Conservation (phyloP, 2,113 vertebrate species). For the Mola mola region DNA sequence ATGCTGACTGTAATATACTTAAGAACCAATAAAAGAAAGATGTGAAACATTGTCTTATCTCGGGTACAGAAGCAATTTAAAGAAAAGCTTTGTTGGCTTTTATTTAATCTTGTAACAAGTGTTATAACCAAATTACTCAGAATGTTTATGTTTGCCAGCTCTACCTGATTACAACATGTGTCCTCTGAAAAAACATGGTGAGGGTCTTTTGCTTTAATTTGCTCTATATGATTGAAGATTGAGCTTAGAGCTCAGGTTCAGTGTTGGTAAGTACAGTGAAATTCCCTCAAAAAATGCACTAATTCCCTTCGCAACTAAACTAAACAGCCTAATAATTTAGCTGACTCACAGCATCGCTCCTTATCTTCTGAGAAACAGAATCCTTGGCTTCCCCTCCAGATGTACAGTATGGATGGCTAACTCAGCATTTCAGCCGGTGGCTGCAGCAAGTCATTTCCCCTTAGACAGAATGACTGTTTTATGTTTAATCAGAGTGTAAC, state of each 20-base stretch:
- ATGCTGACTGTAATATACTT: neutral
- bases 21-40: neutral
- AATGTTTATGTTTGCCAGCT: too few relatives aligned
- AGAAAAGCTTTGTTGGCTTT: neutral
- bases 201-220: too few relatives aligned
- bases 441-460: slow-evolving; percentile 46
- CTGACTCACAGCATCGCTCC: slow-evolving; percentile 14
- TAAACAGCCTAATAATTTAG: neutral
- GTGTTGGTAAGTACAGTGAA: too few relatives aligned
- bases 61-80: too few relatives aligned
- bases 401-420: slow-evolving; percentile 35
- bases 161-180: too few relatives aligned
- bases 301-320: neutral
- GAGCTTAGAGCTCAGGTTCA: too few relatives aligned
- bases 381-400: slow-evolving; percentile 44
- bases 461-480: slow-evolving; percentile 49
- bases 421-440: slow-evolving; percentile 42
- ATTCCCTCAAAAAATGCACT: too few relatives aligned
- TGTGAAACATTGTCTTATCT: neutral
- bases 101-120: slow-evolving; percentile 19
- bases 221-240: too few relatives aligned
- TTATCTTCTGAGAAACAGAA: slow-evolving; percentile 18
- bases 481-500: slow-evolving; percentile 47
- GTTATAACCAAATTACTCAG: too few relatives aligned
- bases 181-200: too few relatives aligned